Evolutionary conservation across 2,113 vertebrate species (phyloP), one percentile per base, ranked within the genome.

Genomic region (Bos taurus): DNA sequence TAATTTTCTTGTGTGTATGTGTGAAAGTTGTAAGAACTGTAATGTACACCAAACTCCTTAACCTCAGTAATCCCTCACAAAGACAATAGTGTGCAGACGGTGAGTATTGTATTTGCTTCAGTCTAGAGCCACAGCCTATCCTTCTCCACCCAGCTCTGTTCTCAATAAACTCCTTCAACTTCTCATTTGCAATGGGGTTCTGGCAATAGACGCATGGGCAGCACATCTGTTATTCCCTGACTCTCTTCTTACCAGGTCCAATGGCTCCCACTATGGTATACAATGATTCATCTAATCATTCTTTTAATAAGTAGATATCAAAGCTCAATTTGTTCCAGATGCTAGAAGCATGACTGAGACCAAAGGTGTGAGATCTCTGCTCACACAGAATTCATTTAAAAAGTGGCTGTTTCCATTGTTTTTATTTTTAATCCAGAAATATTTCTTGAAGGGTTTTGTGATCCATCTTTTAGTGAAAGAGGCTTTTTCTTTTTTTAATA

Each of bases 341-440:
- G 26, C 36, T 14, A 4, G 8, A 30, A 10, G 15, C 17, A 81
- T 48, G 84, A n/a, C 3, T 54, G 19, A 94, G 28, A 14, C 16
- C 85, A 90, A 94, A 97, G 11, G 5, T 19, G 6, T 56, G 54
- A 87, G 50, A 90, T 25, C 21, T 96, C 74, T 94, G 16, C 23
- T 92, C 46, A 64, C 10, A 57, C 12, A 85, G 17, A 96, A 93
- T 64, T 84, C 2, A 40, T 46, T 64, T 92, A 83, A 36, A 84
- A 92, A 62, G 3, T 82, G 16, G 33, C 64, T 36, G 57, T 92
- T 95, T 71, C 43, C n/a, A 60, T 84, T 93, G 46, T 82, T 81
- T 96, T 84, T 5, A 81, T 91, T 96, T 95, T 95, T 85, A 74
- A 84, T 90, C 46, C 13, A 21, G 64, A 88, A 92, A 26, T 89